Conservation (phyloP, 2,888 invertebrate species). For the Caenorhabditis sp. region DNA sequence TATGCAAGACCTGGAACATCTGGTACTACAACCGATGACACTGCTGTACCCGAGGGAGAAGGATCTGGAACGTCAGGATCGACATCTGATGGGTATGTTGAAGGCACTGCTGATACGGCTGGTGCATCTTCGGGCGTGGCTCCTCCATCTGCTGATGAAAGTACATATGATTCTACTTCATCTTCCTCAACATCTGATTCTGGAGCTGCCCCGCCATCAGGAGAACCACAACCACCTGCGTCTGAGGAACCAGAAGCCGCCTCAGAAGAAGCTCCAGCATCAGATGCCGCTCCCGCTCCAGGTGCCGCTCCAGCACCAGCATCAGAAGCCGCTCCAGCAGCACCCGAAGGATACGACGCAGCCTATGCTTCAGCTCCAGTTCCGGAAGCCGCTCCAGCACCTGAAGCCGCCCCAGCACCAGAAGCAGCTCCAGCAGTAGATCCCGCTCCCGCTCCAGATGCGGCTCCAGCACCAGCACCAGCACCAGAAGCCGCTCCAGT, state of each 20-base stretch:
- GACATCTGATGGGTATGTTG: conserved; percentile 1
- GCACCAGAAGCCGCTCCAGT: not conserved
- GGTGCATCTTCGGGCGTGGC: conserved; percentile 5
- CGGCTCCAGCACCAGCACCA: not conserved
- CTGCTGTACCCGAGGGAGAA: conserved; percentile 8
- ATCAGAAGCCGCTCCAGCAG: conserved; percentile 9
- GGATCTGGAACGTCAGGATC: conserved; percentile 7
- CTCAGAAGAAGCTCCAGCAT: conserved; percentile 1
- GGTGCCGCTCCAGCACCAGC: not conserved
- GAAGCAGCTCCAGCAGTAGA: not conserved
- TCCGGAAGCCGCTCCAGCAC: not conserved
- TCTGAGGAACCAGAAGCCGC: conserved; percentile 7
- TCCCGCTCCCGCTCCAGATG: not conserved
- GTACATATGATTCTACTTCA: conserved; percentile 11
- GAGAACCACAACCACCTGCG: conserved; percentile 20
- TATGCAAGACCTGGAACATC: conserved; percentile 20
- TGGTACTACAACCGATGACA: conserved; percentile 9
- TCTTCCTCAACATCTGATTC: conserved; percentile 5
- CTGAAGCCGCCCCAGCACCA: not conserved
- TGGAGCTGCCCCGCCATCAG: conserved; percentile 4
- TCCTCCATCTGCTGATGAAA: conserved; percentile 8
- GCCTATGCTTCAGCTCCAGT: conserved; percentile 10
- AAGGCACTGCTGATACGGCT: conserved; percentile 5
- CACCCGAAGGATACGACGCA: not conserved
- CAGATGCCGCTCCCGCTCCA: not conserved